Conservation (phyloP, 2,888 invertebrate genomes). For the Sisyra nigra region DNA sequence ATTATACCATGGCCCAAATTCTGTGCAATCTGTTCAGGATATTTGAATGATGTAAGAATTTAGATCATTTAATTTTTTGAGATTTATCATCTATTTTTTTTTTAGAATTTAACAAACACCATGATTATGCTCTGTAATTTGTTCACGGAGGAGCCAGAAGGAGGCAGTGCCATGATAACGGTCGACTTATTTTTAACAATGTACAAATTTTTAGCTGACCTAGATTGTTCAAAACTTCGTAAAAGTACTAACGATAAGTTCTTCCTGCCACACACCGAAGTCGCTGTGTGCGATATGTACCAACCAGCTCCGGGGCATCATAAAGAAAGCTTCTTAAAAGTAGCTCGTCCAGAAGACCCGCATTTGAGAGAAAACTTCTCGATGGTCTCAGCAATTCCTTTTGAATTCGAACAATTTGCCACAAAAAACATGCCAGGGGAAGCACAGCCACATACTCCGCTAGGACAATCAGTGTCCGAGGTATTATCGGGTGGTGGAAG, state of each 20-base stretch:
- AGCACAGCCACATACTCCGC: background rate
- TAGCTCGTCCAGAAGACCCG: background rate
- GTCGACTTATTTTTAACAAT: conserved; percentile 42
- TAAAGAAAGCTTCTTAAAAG: background rate
- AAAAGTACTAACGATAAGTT: conserved; percentile 17
- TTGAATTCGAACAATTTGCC: background rate
- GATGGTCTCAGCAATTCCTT: background rate
- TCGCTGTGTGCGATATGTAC: background rate
- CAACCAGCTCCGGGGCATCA: background rate
- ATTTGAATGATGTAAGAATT: conserved; percentile 40
- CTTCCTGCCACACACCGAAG: background rate
- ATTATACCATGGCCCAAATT: conserved; percentile 57
- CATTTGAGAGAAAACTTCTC: background rate
- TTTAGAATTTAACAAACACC: conserved; percentile 54
- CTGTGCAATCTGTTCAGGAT: conserved; percentile 53
- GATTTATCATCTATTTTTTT: too few species aligned
- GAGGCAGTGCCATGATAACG: conserved; percentile 61
- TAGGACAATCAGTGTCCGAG: background rate
- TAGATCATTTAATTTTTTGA: background rate
- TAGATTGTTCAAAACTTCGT: conserved; percentile 34
- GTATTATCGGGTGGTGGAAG: background rate
- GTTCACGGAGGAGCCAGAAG: conserved; percentile 68
- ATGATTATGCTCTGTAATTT: conserved; percentile 70
- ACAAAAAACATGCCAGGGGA: background rate
- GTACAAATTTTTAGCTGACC: conserved; percentile 37